Base-by-base conservation (phyloP, 2,113 vertebrate genomes). In the Hydrochoerus hydrochaeris region DNA sequence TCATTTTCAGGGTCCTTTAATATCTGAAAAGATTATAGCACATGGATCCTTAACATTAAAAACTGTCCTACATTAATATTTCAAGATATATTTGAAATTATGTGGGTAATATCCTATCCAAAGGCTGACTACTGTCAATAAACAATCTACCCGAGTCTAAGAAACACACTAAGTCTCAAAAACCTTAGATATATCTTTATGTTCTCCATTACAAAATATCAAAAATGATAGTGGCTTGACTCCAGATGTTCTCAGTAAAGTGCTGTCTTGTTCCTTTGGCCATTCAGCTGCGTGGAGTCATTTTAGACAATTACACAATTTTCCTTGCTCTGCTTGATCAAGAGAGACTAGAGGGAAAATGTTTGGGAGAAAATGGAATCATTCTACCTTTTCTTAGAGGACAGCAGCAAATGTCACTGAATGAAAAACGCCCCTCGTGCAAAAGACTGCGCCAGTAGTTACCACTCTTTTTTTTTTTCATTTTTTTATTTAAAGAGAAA, bases 391-490 rank as follows among this genome's bases (percentile, higher is more conserved):
- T 95, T 99, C 97, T 98, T 98, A 98, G 92, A 98, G 96, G 19
- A 97, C 98, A 67, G 93, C 96, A 85, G 98, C 96, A 97, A 99
- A 98, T 92, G 98, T 97, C 97, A 99, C 98, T 19, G 98, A 98
- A 87, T 99, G 98, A 97, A 98, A 98, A 97, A 99, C 98, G 96
- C 98, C 98, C 77, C 98, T 98, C 75, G 98, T 98, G 83, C 97
- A 98, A 89, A 97, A 98, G 80, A 98, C 98, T 26, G 97, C 96
- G 95, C 99, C 98, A 4, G 4, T 98, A 80, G 98, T 97, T 98
- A 80, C 98, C 98, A 95, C 98, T 99, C 98, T 98, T 99, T n/a
- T n/a, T n/a, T n/a, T n/a, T n/a, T n/a, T n/a, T n/a, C n/a, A n/a
- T n/a, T n/a, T n/a, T n/a, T n/a, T n/a, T n/a, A n/a, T n/a, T n/a